Conservation (phyloP, 2,797 vertebrate genomes). For the Lepilemur septentrionalis region DNA sequence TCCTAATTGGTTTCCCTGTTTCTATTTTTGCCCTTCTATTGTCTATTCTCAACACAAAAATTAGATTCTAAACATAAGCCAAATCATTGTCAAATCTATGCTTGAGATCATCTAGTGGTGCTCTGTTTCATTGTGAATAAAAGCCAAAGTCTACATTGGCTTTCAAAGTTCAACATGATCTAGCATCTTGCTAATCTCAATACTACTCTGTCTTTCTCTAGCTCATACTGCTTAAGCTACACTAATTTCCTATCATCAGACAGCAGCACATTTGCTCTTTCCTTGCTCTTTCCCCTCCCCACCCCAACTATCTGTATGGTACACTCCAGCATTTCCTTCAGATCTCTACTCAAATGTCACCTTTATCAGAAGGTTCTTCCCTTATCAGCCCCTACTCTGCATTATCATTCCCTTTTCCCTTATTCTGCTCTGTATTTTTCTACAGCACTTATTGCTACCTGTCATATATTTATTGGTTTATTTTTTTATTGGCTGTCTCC, state of each 20-base stretch:
- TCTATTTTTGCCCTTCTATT: background rate
- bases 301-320: background rate
- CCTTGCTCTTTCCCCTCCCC: background rate
- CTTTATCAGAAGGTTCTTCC: background rate
- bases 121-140: constrained; percentile 14
- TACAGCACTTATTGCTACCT: background rate
- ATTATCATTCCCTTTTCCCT: constrained; percentile 20
- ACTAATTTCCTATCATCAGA: background rate
- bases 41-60: constrained; percentile 38
- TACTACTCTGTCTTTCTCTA: constrained; percentile 2
- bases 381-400: background rate
- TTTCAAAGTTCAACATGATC: constrained; percentile 17
- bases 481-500: constrained; percentile 32
- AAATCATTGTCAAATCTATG: background rate
- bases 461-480: background rate
- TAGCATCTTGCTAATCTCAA: background rate
- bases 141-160: background rate
- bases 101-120: background rate
- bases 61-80: constrained; percentile 42
- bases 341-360: constrained; percentile 34
- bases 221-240: background rate
- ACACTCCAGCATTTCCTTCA: constrained; percentile 26
- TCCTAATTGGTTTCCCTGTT: background rate
- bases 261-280: background rate
- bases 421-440: background rate